Evolutionary conservation across 2,888 invertebrate genomes (phyloP).

Genomic region (Clistopyga incitator): DNA sequence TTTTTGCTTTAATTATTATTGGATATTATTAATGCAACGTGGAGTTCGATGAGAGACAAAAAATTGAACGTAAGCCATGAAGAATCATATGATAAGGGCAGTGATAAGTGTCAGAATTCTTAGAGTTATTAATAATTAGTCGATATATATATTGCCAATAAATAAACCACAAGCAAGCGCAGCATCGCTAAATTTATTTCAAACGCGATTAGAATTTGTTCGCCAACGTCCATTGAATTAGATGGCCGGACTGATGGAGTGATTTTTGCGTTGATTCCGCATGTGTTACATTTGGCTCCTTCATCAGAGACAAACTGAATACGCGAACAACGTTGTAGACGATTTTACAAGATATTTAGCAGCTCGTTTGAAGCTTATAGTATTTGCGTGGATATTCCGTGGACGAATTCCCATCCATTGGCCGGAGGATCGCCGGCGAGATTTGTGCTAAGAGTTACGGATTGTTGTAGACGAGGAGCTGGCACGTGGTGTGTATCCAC

Average conservation of each 20-base stretch:
- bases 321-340: not conserved
- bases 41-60: too few relatives aligned
- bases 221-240: not conserved
- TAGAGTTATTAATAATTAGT: too few relatives aligned
- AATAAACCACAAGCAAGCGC: too few relatives aligned
- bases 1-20: too few relatives aligned
- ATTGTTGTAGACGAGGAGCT: conserved; percentile 23
- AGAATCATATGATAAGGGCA: too few relatives aligned
- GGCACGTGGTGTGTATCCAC: not conserved
- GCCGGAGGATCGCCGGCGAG: conserved; percentile 71
- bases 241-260: too few relatives aligned
- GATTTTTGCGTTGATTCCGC: not conserved
- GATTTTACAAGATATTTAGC: not conserved
- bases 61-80: too few relatives aligned
- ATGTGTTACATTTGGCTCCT: not conserved
- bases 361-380: conserved; percentile 1
- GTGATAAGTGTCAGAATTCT: too few relatives aligned
- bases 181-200: too few relatives aligned
- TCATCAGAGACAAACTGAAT: not conserved
- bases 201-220: too few relatives aligned
- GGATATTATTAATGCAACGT: too few relatives aligned
- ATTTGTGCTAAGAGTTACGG: conserved; percentile 69
- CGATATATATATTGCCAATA: too few relatives aligned
- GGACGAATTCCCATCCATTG: conserved; percentile 73
- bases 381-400: conserved; percentile 1